A percentile compares a stretch with the other conserved stretches of the same genome.
phyloP scores from a whole-genome alignment of 2,797 vertebrate genomes.

The Pantherophis vulpinus region DNA sequence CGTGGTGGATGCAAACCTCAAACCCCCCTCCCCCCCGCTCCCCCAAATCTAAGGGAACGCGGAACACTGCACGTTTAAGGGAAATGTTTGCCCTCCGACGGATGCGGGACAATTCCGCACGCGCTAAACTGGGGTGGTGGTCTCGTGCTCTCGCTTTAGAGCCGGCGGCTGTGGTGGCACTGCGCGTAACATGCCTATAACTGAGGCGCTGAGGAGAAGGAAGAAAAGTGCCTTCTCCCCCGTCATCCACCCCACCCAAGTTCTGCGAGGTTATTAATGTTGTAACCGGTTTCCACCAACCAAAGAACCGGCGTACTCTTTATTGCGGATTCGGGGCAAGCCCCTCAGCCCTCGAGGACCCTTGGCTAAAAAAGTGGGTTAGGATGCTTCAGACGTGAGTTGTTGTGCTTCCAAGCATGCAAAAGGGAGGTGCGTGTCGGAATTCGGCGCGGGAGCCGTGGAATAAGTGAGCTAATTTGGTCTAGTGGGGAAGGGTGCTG shows the following conservation, averaged over 20 bases:
- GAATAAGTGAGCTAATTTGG: background rate
- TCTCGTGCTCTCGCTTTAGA: background rate
- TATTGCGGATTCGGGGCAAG: background rate
- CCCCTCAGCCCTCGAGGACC: background rate
- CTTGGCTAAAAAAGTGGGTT: background rate
- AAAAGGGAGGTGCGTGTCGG: background rate
- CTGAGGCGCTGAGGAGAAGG: background rate
- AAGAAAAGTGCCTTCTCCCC: background rate
- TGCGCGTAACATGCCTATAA: background rate
- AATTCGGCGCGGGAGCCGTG: background rate
- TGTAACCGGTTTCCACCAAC: background rate
- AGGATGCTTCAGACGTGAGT: background rate
- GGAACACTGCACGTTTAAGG: background rate
- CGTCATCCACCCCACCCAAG: too few species aligned
- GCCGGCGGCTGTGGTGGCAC: background rate
- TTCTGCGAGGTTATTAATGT: background rate
- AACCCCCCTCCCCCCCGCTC: too few species aligned
- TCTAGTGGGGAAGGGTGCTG: background rate
- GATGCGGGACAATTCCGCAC: background rate
- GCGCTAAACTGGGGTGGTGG: background rate
- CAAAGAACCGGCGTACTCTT: background rate
- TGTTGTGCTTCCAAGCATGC: background rate
- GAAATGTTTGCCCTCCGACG: background rate
- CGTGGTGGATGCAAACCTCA: background rate
- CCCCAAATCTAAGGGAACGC: background rate